Evolutionary conservation across 2,113 vertebrate genomes (phyloP), one percentile per base, ranked within the genome.

Genomic region (Gambusia holbrooki): DNA sequence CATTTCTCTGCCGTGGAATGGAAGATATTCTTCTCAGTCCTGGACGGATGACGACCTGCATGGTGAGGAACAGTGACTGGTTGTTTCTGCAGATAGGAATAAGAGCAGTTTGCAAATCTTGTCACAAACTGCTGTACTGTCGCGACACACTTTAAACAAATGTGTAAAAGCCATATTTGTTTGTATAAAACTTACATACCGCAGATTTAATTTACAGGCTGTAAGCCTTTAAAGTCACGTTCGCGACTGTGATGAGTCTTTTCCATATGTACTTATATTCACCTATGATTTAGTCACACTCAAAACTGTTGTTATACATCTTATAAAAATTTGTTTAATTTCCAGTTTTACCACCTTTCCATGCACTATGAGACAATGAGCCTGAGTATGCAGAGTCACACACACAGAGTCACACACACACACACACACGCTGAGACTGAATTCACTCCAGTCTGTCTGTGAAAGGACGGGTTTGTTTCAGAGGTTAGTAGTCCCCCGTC

Each of bases 401-500:
- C 74, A 79, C 76, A 71, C 68, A 8, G 40, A 74, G 80, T 77
- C 12, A 33, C 14, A 8, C 74, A 77, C 76, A 66, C 68, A 35
- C 33, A 10, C 35, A 2, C 32, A 8, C 32, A 79, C 76, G 67
- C 68, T 37, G 35, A 69, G 74, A 32, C 22, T 29, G 28, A 62
- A 1, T 33, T 73, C n/a, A 11, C 70, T 51, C 58, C 7, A 29
- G 30, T 73, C 58, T 80, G 60, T 76, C 66, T 77, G 82, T 92
- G 76, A 87, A 91, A 83, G 79, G 74, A 79, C 80, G 81, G 81
- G 78, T 73, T 66, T 87, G 83, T 87, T 69, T 35, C 15, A 79
- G 71, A 81, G 29, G 62, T 88, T 71, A 61, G 70, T 78, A 73
- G 67, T 79, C 27, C 69, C 75, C 62, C 62, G 35, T 51, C 70